phyloP scores from a whole-genome alignment of 2,888 invertebrate species.

The Bellardia pandia region DNA sequence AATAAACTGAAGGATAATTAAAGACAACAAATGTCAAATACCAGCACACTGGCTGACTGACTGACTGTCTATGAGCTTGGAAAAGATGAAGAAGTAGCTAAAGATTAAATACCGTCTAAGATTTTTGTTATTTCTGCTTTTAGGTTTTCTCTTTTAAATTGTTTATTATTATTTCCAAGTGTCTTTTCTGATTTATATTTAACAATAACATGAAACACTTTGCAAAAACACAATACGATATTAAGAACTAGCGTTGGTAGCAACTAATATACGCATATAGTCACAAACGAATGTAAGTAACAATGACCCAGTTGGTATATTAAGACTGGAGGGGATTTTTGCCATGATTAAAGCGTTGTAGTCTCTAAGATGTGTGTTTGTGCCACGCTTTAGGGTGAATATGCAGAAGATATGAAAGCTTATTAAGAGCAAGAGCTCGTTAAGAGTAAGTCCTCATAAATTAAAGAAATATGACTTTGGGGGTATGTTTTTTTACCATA shows the following conservation, averaged over 20 bases:
- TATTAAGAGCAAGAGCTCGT: too few species aligned
- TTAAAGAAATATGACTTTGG: too few species aligned
- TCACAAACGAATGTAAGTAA: neutral
- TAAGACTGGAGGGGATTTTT: constrained; percentile 22
- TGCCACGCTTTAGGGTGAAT: too few species aligned
- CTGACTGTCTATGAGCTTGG: neutral
- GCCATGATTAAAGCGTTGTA: constrained; percentile 20
- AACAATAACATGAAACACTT: constrained; percentile 30
- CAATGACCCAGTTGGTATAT: constrained; percentile 56
- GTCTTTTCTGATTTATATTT: constrained; percentile 19
- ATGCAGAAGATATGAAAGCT: too few species aligned
- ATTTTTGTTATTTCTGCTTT: neutral
- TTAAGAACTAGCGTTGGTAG: constrained; percentile 16
- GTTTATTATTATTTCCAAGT: neutral
- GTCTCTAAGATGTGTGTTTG: neutral
- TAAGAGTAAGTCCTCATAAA: too few species aligned
- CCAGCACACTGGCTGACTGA: constrained; percentile 5
- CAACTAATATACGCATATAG: neutral
- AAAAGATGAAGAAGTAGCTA: constrained; percentile 34
- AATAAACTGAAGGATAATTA: constrained; percentile 58
- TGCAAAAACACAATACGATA: neutral
- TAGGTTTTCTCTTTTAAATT: neutral
- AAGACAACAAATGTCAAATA: constrained; percentile 67
- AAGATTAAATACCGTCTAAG: constrained; percentile 13
- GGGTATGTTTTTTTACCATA: too few species aligned